phyloP scores from a whole-genome alignment of 2,888 invertebrate species.

The Sycophila texana region DNA sequence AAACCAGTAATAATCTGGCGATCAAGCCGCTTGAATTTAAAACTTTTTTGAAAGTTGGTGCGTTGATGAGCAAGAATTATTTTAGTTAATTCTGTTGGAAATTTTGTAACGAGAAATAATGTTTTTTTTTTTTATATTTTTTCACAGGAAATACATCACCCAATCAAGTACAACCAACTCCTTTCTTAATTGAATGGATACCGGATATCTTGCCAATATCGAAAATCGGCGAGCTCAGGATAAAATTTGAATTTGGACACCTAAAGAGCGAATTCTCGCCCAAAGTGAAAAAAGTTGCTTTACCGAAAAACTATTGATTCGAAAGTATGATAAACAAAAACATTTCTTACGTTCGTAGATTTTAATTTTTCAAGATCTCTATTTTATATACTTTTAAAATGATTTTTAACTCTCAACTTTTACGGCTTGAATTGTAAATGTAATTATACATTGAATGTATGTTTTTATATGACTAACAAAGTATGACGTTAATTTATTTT shows the following conservation, averaged over 20 bases:
- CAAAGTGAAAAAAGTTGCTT: constrained; percentile 65
- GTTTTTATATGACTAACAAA: no score
- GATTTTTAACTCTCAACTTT: no score
- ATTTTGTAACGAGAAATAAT: background rate
- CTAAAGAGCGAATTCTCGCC: constrained; percentile 77
- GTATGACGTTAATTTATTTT: no score
- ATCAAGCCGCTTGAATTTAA: constrained; percentile 80
- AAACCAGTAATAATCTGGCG: constrained; percentile 73
- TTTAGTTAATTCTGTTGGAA: constrained; percentile 35
- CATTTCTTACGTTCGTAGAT: no score
- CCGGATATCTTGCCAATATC: constrained; percentile 83
- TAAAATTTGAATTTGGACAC: constrained; percentile 85
- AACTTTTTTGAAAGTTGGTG: constrained; percentile 82
- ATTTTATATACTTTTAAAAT: no score
- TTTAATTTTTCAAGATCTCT: no score
- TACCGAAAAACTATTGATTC: constrained; percentile 64
- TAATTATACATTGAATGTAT: no score
- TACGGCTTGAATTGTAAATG: no score
- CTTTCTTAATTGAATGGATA: constrained; percentile 86
- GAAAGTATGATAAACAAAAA: constrained; percentile 2
- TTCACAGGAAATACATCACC: constrained; percentile 76
- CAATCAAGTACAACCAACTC: constrained; percentile 80
- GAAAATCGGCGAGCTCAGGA: constrained; percentile 83
- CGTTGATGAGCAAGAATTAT: constrained; percentile 63
- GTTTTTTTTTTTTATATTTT: background rate